phyloP scores from a whole-genome alignment of 2,888 invertebrate species.

The Catocala sponsa region DNA sequence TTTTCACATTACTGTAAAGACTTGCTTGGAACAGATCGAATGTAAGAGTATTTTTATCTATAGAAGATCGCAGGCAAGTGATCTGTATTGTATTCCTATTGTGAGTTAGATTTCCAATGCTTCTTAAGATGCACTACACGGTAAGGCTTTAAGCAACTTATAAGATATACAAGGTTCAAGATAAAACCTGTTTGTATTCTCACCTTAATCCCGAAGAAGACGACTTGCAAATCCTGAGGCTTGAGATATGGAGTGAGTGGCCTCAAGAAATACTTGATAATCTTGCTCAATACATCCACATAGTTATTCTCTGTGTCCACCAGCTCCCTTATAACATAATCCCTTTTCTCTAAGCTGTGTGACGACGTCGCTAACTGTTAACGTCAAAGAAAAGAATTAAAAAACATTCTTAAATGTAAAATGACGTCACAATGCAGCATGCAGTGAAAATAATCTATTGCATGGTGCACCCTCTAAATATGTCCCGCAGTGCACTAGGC shows the following conservation, averaged over 20 bases:
- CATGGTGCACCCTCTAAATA: conserved; percentile 10
- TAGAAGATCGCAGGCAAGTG: no score
- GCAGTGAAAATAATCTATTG: conserved; percentile 3
- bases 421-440: conserved; percentile 10
- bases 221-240: conserved; percentile 92
- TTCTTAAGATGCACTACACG: no score
- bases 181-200: conserved; percentile 44
- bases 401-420: background rate
- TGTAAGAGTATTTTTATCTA: no score
- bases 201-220: conserved; percentile 97
- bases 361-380: conserved; percentile 85
- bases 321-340: conserved; percentile 97
- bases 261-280: conserved; percentile 93
- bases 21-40: no score
- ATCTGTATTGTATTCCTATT: no score
- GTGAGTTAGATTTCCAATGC: no score
- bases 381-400: conserved; percentile 13
- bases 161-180: no score
- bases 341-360: conserved; percentile 94
- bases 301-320: conserved; percentile 99
- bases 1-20: no score
- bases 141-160: no score
- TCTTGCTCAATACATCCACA: conserved; percentile 96
- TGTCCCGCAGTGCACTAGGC: conserved; percentile 17
- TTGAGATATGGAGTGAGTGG: conserved; percentile 92